Conservation (phyloP, 2,113 vertebrate species). For the Anarhynchus alexandrinus region DNA sequence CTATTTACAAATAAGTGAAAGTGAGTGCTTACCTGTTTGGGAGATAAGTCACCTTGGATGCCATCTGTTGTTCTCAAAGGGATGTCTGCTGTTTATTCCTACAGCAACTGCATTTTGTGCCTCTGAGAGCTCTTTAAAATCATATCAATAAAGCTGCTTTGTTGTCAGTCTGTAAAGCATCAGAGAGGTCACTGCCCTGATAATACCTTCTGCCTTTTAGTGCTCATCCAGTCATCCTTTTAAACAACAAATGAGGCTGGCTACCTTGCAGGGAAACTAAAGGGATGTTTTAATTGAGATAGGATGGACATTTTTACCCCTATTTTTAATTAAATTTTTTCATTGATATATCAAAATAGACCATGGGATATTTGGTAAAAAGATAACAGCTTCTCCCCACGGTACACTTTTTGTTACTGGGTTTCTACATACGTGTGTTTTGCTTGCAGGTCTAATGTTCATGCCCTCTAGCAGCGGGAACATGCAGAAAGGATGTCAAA, state of each 20-base stretch:
- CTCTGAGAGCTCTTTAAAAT: conserved; percentile 71
- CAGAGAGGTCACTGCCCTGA: conserved; percentile 26
- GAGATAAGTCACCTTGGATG: conserved; percentile 78
- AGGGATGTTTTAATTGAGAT: conserved; percentile 23
- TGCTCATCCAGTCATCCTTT: conserved; percentile 19
- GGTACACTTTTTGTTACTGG: background rate
- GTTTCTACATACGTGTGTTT: background rate
- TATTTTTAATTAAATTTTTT: background rate
- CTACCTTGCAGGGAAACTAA: conserved; percentile 27
- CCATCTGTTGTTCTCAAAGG: conserved; percentile 75
- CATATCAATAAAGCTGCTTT: conserved; percentile 72
- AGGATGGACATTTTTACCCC: background rate
- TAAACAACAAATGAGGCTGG: conserved; percentile 28
- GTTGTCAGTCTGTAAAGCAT: conserved; percentile 68
- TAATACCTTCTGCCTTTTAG: conserved; percentile 55
- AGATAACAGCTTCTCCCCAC: background rate
- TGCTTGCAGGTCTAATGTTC: background rate
- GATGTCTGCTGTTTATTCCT: conserved; percentile 74
- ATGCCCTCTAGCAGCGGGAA: background rate
- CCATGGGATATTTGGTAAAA: background rate
- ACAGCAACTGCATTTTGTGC: conserved; percentile 59
- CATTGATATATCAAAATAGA: background rate
- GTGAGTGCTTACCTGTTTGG: conserved; percentile 52
- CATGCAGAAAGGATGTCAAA: background rate
- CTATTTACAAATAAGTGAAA: conserved; percentile 69